Base-by-base conservation (phyloP, 2,113 vertebrate species). In the Crotalus horridus region DNA sequence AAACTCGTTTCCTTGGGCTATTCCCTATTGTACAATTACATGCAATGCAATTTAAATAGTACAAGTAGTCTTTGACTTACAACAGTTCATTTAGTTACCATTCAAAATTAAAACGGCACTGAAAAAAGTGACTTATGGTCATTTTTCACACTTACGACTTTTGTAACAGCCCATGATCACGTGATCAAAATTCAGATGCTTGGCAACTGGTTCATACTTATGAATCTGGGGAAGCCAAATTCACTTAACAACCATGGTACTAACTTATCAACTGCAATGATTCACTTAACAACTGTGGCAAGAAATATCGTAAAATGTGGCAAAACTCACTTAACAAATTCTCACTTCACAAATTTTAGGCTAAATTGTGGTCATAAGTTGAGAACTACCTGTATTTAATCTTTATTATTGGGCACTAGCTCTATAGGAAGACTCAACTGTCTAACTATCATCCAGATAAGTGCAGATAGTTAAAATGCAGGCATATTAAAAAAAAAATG, bases 21-120 rank as follows among this genome's bases (percentile, higher is more conserved):
- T 93, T 88, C 59, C 89, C 1, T 88, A 29, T 61, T 96, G 95
- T 92, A 59, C 59, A 90, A 3, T 94, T 96, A 93, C 94, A 93
- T 95, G 88, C 93, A 95, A 92, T 91, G 61, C 29, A 88, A 61
- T 54, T 96, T 96, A 95, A 96, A 87, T 1, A 9, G 90, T 95
- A 69, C n/a, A 69, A 13, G 29, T 33, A 15, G 64, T 33, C 12
- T 12, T 64, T 11, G 12, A 69, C 12, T n/a, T n/a, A 69, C 0
- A n/a, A 69, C 1, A n/a, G 29, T 69, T 69, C 29, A 69, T 69
- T 69, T n/a, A 69, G 64, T n/a, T 29, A 33, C 29, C 29, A n/a
- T 1, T 69, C 29, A 69, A 69, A 69, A 13, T 6, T 69, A 33
- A 29, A 69, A 69, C 0, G 1, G 29, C 29, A 69, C 4, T 69